A percentile compares a stretch with the other conserved stretches of the same genome.
These are phyloP conservation scores for Drosophila quinaria DNA, from an alignment of 2,888 invertebrate genomes.

Conservation along the genomic window DNA sequence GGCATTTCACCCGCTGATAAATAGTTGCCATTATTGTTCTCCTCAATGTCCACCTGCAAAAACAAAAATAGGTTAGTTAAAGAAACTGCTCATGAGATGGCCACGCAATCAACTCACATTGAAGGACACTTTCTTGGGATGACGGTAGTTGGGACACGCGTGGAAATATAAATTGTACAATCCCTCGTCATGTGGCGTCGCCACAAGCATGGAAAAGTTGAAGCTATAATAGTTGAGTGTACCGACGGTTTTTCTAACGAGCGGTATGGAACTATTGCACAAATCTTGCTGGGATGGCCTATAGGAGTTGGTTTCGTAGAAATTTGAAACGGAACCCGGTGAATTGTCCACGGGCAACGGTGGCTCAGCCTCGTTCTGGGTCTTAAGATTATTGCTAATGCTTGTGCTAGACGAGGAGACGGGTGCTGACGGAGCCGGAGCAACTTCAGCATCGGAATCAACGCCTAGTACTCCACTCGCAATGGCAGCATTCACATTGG, in stretches of 20 bases:
- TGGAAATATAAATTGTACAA: slow-evolving; percentile 98
- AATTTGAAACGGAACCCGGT: slow-evolving; percentile 21
- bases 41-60: slow-evolving; percentile 92
- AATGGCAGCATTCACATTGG: slow-evolving; percentile 14
- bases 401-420: slow-evolving; percentile 14
- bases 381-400: slow-evolving; percentile 19
- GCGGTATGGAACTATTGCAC: slow-evolving; percentile 87
- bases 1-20: slow-evolving; percentile 99
- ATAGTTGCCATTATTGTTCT: slow-evolving; percentile 94
- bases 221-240: slow-evolving; percentile 85
- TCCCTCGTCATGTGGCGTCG: slow-evolving; percentile 93
- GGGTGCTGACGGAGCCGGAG: slow-evolving; percentile 14
- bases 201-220: slow-evolving; percentile 92
- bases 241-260: slow-evolving; percentile 86
- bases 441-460: slow-evolving; percentile 4
- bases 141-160: slow-evolving; percentile 92
- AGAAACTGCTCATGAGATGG: not conserved
- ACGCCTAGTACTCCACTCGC: slow-evolving; percentile 20
- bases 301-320: slow-evolving; percentile 49
- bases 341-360: slow-evolving; percentile 35
- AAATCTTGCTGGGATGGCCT: slow-evolving; percentile 70
- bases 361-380: slow-evolving; percentile 33
- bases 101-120: slow-evolving; percentile 87
- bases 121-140: slow-evolving; percentile 87
- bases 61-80: not conserved